Percentiles rank a stretch among this genome's conserved stretches.
Evolutionary conservation across 2,113 vertebrate genomes (phyloP).

Genomic region (Sitta europaea): DNA sequence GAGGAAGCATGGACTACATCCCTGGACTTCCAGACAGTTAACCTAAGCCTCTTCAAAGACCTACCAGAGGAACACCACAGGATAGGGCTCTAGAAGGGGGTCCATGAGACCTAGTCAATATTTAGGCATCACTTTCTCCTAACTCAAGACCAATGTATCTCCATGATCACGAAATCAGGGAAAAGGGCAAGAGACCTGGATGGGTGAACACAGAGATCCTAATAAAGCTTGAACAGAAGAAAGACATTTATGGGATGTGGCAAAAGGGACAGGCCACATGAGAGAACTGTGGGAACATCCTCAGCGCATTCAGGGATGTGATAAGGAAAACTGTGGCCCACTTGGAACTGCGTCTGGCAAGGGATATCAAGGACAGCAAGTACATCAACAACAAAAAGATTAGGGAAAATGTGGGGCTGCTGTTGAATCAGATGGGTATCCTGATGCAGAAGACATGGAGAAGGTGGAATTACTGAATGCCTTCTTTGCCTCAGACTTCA

Average conservation of each 20-base stretch:
- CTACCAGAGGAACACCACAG: neutral
- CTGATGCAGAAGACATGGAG: neutral
- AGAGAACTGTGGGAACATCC: neutral
- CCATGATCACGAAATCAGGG: neutral
- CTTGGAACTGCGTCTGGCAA: neutral
- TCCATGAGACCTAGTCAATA: neutral
- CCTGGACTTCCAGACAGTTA: neutral
- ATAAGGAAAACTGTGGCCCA: neutral
- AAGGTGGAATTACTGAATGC: neutral
- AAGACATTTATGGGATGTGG: neutral
- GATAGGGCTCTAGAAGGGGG: neutral
- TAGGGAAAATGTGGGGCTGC: neutral
- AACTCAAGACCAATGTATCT: neutral
- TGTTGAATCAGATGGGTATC: neutral
- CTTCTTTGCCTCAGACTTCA: neutral
- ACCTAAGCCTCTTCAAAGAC: neutral
- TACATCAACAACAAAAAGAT: neutral
- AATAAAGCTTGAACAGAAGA: neutral
- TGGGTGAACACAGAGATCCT: neutral
- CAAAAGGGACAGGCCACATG: accelerated
- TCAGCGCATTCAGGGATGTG: neutral
- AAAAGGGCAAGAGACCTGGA: neutral
- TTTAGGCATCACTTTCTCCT: neutral
- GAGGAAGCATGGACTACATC: neutral
- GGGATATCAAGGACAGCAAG: neutral